Evolutionary conservation across 2,113 vertebrate genomes (phyloP), one percentile per base, ranked within the genome.

Genomic region (Dicrurus megarhynchus): DNA sequence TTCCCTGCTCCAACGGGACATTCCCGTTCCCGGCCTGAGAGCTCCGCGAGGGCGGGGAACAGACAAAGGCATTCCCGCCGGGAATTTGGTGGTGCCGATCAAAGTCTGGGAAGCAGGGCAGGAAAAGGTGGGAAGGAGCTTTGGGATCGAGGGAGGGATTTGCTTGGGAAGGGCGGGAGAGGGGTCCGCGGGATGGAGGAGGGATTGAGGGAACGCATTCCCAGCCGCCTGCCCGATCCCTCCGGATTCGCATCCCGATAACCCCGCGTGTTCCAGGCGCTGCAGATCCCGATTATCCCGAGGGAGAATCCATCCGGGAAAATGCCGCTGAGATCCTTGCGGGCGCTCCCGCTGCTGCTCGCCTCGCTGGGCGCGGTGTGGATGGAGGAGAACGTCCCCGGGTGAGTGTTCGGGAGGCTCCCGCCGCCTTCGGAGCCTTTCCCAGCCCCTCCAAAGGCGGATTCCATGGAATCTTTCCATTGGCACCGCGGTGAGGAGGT

Each of bases 321-420:
- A 56, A 98, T 93, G 97, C 9, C 19, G 4, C 44, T 30, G 55
- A 27, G 74, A 33, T 79, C 81, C 37, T 10, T 96, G 68, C 97
- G 95, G 85, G 71, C 80, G 47, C 80, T 95, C n/a, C 69, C 91
- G 39, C 90, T 97, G 90, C 90, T 98, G 32, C 30, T 98, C 7
- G 83, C 92, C 35, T 94, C 95, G 30, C 88, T 98, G 39, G 90
- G 97, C 50, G 88, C 97, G 68, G 95, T 94, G 15, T 20, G 95
- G 50, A 94, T 89, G 82, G 96, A 97, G 28, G 95, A 97, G 24
- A 89, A 71, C 16, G 4, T 64, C 44, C 84, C 82, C 0, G 95
- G 97, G 98, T 98, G 91, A 91, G 56, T n/a, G 22, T 7, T 35
- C 3, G 56, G 56, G 56, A 6, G n/a, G 53, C 53, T 33, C 19